Evolutionary conservation across 35 echinoderm and acorn worm species (phyloP), one percentile per base, ranked within the genome.

Genomic region (Antedon bifida): DNA sequence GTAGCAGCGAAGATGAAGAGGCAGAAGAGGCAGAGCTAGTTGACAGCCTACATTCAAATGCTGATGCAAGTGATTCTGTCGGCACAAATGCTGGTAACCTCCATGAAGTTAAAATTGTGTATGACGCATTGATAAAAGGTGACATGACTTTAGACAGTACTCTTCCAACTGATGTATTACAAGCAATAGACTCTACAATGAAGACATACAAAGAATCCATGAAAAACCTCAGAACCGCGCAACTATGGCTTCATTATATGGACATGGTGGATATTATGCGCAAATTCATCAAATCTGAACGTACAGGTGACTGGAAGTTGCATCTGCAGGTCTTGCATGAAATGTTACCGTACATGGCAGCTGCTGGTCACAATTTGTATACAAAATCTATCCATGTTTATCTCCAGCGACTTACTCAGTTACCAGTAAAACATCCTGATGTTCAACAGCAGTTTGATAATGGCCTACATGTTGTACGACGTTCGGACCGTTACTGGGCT

Each of bases 331-430:
- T n/a, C 1, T 0, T 85, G 29, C 23, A 17, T 5, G 83, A 85
- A 30, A 77, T 36, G 73, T 36, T 77, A 30, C 83, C 74, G 8
- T 77, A 36, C 26, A 28, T 85, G 4, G 83, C 83, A 31, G 83
- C 83, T 77, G 31, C 83, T 28, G 83, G 83, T 1, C 74, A 85
- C 56, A 77, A 77, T 35, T 17, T 77, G 9, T 85, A 85, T 30
- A 14, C 31, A 0, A 85, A 85, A 39, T 85, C 74, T 35, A 36
- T 30, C 2, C 34, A 74, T 39, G 7, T 85, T 9, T 77, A 85
- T 31, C 73, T 56, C 5, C 78, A 80, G 35, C 2, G 16, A 14
- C 5, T 36, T 3, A 17, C 3, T 5, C 0, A 21, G 12, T 29
- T 80, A 3, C 19, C 36, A 38, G 11, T 5, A 8, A 38, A 36